Evolutionary conservation across 1,140 invertebrate species (phyloP).

Genomic region (Psilanteris sp.): DNA sequence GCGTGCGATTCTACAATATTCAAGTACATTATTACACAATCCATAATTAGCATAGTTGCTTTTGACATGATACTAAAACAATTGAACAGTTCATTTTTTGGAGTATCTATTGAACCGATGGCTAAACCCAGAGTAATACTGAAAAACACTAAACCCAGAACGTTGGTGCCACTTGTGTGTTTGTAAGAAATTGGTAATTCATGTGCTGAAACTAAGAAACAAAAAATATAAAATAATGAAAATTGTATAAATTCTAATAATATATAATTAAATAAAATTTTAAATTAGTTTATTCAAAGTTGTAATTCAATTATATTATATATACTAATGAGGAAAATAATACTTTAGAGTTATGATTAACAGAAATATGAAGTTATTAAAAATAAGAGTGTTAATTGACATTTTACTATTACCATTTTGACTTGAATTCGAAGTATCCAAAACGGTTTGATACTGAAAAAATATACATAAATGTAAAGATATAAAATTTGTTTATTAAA

Average conservation of each 20-base stretch:
- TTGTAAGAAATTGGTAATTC: slow-evolving; percentile 77
- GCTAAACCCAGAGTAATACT: slow-evolving; percentile 81
- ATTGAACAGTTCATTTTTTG: slow-evolving; percentile 79
- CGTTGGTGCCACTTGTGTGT: slow-evolving; percentile 79
- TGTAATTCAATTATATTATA: too few species aligned
- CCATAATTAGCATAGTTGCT: slow-evolving; percentile 82
- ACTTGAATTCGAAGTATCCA: slow-evolving; percentile 42
- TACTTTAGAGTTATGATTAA: too few species aligned
- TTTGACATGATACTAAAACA: slow-evolving; percentile 80
- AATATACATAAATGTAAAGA: too few species aligned
- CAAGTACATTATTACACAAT: slow-evolving; percentile 73
- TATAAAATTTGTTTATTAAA: too few species aligned
- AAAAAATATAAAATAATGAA: too few species aligned
- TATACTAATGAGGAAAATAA: too few species aligned
- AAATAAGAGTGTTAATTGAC: too few species aligned
- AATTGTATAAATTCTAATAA: too few species aligned
- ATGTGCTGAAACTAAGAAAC: slow-evolving; percentile 67
- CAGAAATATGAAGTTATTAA: too few species aligned
- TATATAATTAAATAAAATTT: too few species aligned
- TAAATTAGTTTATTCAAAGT: too few species aligned
- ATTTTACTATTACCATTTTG: slow-evolving; percentile 46
- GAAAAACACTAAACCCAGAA: slow-evolving; percentile 82
- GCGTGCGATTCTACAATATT: slow-evolving; percentile 32
- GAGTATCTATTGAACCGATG: slow-evolving; percentile 77
- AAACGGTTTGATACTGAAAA: slow-evolving; percentile 74